Base-by-base conservation (phyloP, 2,113 vertebrate species). In the Forbesichthys agassizii region DNA sequence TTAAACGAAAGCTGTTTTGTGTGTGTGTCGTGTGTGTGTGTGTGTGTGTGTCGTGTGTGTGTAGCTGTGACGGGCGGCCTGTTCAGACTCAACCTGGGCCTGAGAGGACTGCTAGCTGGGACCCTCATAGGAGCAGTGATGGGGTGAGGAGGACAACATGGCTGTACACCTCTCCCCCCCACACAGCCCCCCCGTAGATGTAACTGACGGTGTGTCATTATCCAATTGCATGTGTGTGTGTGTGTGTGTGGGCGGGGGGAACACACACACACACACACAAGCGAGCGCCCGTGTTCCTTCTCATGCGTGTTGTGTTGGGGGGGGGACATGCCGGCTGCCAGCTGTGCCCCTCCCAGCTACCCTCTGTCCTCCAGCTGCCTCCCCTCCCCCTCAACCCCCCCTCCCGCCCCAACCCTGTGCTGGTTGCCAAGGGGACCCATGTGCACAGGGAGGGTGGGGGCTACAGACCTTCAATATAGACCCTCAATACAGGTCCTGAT, bases 11-110 rank as follows among this genome's bases (percentile, higher is more conserved):
- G 36, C 36, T 42, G 36, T 42, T 42, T 42, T 42, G 4, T 7
- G 4, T 5, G 36, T 14, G 0, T 2, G 53, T 48, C 0, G 16
- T 14, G 3, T 20, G n/a, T 48, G 20, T 67, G 53, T 33, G 48
- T 55, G 11, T 55, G 65, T 67, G n/a, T 8, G n/a, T 3, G 58
- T 5, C 46, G 65, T 67, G n/a, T 8, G n/a, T 3, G 58, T 5
- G 11, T 53, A 98, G 96, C 91, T 76, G 88, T 95, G 77, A 95
- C 95, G 7, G 95, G 94, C 84, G 92, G 93, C 70, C 80, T 98
- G 14, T 98, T 95, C 86, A 91, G 96, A 75, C 82, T 96, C 71
- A 94, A 92, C 82, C 90, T 98, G 84, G 96, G 96, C 53, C 82
- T 95, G 4, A 61, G 77, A 68, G 95, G 94, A 12, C 49, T 96